Percentiles rank a stretch among this genome's conserved stretches.
Evolutionary conservation across 2,113 vertebrate species (phyloP).

Genomic region (Gnathonemus echidnorhynchus): DNA sequence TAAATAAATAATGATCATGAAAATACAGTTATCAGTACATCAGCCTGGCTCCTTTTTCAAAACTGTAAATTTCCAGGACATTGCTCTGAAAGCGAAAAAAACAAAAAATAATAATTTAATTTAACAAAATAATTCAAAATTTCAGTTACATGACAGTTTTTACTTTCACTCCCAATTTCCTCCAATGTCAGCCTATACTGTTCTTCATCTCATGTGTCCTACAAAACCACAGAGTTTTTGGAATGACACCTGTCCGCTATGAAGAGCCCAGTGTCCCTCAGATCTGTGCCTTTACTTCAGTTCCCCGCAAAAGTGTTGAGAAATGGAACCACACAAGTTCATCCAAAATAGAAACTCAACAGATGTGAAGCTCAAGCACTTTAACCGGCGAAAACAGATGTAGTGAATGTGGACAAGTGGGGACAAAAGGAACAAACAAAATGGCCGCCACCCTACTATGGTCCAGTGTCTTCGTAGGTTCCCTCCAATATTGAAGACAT

Average conservation of each 20-base stretch:
- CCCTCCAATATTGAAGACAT: conserved; percentile 57
- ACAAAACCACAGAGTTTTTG: background rate
- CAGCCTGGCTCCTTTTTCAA: conserved; percentile 52
- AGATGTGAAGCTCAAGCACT: background rate
- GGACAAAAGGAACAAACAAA: conserved; percentile 34
- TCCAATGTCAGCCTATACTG: background rate
- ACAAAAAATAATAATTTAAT: background rate
- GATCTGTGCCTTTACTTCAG: background rate
- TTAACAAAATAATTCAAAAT: background rate
- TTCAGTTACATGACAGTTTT: background rate
- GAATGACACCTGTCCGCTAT: background rate
- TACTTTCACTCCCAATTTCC: background rate
- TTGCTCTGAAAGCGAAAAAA: conserved; percentile 38
- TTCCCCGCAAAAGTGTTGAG: background rate
- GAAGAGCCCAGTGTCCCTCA: background rate
- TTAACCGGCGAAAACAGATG: background rate
- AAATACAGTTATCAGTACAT: conserved; percentile 47
- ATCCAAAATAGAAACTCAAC: background rate
- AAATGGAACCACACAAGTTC: background rate
- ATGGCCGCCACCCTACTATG: conserved; percentile 35
- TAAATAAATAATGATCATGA: conserved; percentile 47
- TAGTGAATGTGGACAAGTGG: background rate
- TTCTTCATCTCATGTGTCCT: background rate
- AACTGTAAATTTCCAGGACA: conserved; percentile 48
- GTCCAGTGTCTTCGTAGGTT: conserved; percentile 53